Conservation (phyloP, 2,113 vertebrate species). For the Pithys albifrons region DNA sequence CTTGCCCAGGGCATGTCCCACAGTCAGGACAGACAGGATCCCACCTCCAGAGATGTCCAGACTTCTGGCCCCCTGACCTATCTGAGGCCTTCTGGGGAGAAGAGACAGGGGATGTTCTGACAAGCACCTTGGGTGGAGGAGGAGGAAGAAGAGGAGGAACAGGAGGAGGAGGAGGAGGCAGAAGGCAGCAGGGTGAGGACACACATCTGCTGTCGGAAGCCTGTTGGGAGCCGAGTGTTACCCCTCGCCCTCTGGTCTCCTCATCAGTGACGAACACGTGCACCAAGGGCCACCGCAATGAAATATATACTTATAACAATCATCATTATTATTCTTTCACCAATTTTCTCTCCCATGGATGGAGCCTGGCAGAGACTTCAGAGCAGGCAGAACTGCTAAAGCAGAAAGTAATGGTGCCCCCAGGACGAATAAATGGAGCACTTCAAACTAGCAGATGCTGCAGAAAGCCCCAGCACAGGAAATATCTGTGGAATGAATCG, state of each 20-base stretch:
- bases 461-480: constrained; percentile 77
- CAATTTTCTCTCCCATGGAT: constrained; percentile 74
- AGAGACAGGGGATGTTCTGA: accelerated
- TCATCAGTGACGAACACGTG: constrained; percentile 55
- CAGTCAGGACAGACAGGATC: no score
- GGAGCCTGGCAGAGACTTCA: constrained; percentile 76
- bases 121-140: not conserved
- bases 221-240: not conserved
- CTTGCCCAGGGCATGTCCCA: not conserved
- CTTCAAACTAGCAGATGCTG: constrained; percentile 84
- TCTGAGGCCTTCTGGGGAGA: not conserved
- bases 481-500: constrained; percentile 79
- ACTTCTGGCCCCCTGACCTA: not conserved
- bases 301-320: constrained; percentile 79
- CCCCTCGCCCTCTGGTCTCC: constrained; percentile 55
- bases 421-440: constrained; percentile 77
- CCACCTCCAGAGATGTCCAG: accelerated
- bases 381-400: constrained; percentile 76
- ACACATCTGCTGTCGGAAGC: not conserved
- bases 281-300: constrained; percentile 49
- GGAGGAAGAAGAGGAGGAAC: not conserved
- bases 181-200: not conserved
- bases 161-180: not conserved
- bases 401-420: constrained; percentile 77
- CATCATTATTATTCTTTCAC: constrained; percentile 81